Conservation (phyloP, 1,140 invertebrate genomes). For the Drosophila nasuta region DNA sequence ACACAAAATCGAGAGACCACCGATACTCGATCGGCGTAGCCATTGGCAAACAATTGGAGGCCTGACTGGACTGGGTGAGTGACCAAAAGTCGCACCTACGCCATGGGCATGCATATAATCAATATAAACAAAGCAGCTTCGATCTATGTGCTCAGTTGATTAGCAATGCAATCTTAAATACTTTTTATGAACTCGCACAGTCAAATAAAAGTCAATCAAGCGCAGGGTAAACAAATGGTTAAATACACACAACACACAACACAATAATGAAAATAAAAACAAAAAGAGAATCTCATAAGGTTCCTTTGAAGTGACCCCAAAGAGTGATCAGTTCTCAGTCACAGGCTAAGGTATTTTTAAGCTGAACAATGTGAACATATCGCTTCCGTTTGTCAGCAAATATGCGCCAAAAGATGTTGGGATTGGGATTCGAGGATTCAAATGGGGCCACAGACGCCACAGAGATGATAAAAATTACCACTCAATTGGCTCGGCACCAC, state of each 20-base stretch:
- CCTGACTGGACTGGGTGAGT: neutral
- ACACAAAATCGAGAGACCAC: neutral
- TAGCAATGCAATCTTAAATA: conserved; percentile 68
- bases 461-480: conserved; percentile 77
- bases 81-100: conserved; percentile 55
- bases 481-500: conserved; percentile 68
- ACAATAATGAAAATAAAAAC: conserved; percentile 4
- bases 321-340: conserved; percentile 2
- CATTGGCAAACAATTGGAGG: conserved; percentile 55
- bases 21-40: conserved; percentile 8
- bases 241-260: conserved; percentile 6
- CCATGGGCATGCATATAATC: conserved; percentile 52
- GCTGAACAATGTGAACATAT: conserved; percentile 75
- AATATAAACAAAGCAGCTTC: conserved; percentile 54
- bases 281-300: conserved; percentile 7
- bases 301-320: conserved; percentile 25
- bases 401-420: conserved; percentile 29
- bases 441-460: conserved; percentile 35
- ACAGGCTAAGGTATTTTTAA: conserved; percentile 56
- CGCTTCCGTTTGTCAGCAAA: conserved; percentile 78
- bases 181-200: conserved; percentile 70
- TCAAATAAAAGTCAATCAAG: conserved; percentile 56
- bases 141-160: conserved; percentile 54
- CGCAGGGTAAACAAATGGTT: conserved; percentile 28
- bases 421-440: conserved; percentile 3